Percentiles rank a stretch among this genome's conserved stretches.
phyloP scores from a whole-genome alignment of 2,888 invertebrate species.

The Aphidius colemani region DNA sequence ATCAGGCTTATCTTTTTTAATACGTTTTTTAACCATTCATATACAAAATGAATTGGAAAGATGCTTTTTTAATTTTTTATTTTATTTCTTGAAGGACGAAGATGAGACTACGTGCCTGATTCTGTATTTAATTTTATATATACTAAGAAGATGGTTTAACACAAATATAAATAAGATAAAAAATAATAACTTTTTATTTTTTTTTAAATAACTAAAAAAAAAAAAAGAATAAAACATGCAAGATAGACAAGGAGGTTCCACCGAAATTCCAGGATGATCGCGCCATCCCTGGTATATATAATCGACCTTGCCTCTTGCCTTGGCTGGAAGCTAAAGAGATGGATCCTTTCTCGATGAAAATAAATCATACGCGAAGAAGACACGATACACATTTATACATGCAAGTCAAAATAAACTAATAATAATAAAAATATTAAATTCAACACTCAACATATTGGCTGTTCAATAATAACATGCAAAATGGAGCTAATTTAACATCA shows the following conservation, averaged over 20 bases:
- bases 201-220: background rate
- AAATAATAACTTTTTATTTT: too few relatives aligned
- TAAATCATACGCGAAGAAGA: conserved; percentile 12
- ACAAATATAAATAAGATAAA: too few relatives aligned
- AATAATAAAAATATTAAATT: background rate
- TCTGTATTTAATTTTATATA: conserved; percentile 6
- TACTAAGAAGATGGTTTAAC: conserved; percentile 5
- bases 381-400: background rate
- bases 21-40: too few relatives aligned
- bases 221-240: background rate
- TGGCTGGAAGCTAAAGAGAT: background rate
- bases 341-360: conserved; percentile 13
- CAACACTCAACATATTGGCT: background rate
- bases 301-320: conserved; percentile 29
- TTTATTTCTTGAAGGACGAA: too few relatives aligned
- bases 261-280: conserved; percentile 32
- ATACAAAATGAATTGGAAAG: too few relatives aligned
- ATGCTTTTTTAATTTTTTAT: too few relatives aligned
- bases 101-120: background rate
- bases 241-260: background rate
- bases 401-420: too few relatives aligned
- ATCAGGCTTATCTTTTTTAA: too few relatives aligned
- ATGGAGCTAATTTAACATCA: too few relatives aligned
- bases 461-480: too few relatives aligned
- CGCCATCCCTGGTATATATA: conserved; percentile 30